Evolutionary conservation across 2,113 vertebrate species (phyloP).

Genomic region (Hydrolagus affinis): DNA sequence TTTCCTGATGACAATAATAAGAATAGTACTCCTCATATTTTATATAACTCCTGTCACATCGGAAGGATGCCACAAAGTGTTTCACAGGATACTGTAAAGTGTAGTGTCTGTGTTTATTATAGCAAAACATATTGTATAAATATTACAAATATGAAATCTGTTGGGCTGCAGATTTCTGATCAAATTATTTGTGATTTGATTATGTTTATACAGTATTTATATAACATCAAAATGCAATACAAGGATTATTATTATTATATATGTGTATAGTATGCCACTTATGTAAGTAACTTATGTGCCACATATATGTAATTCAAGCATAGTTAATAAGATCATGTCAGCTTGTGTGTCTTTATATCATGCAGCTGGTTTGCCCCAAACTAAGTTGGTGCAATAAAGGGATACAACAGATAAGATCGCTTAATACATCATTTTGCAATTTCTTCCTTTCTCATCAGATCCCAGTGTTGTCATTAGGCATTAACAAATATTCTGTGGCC

Average conservation of each 20-base stretch:
- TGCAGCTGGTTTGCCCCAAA: background rate
- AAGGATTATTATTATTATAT: background rate
- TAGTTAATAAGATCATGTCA: background rate
- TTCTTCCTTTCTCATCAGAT: background rate
- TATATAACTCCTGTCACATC: too few relatives aligned
- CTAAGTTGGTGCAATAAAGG: background rate
- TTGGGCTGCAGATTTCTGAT: too few relatives aligned
- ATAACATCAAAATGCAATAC: background rate
- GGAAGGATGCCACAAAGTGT: too few relatives aligned
- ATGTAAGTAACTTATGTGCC: too few relatives aligned
- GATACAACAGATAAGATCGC: background rate
- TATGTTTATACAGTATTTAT: too few relatives aligned
- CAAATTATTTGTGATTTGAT: too few relatives aligned
- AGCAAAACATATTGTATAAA: too few relatives aligned
- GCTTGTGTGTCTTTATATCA: background rate
- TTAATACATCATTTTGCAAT: background rate
- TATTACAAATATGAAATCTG: too few relatives aligned
- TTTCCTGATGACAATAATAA: background rate
- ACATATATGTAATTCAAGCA: background rate
- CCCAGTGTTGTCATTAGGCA: background rate
- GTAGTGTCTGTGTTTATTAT: too few relatives aligned
- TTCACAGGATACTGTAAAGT: too few relatives aligned
- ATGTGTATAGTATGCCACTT: background rate
- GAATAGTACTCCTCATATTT: too few relatives aligned
- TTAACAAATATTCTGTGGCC: background rate